These are phyloP conservation scores for Tympanoctomys barrerae DNA, from an alignment of 2,797 vertebrate genomes.

Conservation along the genomic window DNA sequence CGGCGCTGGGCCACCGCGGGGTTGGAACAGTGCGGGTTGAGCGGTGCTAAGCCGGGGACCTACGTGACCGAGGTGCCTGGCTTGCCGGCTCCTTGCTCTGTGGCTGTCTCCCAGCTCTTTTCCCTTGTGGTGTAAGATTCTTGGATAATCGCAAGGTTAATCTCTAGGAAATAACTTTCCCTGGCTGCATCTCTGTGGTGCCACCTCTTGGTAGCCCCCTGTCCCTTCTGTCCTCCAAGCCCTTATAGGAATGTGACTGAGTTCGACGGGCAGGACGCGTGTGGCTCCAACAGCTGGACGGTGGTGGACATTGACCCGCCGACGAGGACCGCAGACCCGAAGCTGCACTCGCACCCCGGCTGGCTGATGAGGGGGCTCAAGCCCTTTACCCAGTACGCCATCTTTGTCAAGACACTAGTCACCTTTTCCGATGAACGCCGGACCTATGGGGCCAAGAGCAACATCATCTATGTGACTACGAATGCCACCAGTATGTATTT, in stretches of 20 bases:
- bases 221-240: conserved; percentile 84
- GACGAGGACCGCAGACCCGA: conserved; percentile 89
- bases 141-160: not conserved
- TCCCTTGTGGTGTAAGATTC: not conserved
- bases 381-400: conserved; percentile 98
- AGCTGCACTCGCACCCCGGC: conserved; percentile 90
- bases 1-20: not conserved
- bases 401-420: conserved; percentile 97
- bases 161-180: not conserved
- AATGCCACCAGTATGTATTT: conserved; percentile 93
- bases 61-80: not conserved
- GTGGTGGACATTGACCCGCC: conserved; percentile 97
- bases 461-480: conserved; percentile 97
- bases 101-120: not conserved
- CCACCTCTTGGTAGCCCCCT: not conserved
- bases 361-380: conserved; percentile 94
- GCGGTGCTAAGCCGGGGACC: no score
- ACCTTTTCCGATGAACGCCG: conserved; percentile 96
- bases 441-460: conserved; percentile 96
- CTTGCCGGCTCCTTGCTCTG: not conserved
- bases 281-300: conserved; percentile 98
- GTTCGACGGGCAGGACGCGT: conserved; percentile 98
- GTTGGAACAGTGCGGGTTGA: no score
- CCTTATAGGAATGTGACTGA: conserved; percentile 96
- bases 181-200: accelerated